A percentile compares a stretch with the other conserved stretches of the same genome.
phyloP scores from a whole-genome alignment of 1,140 invertebrate species.

The Drosophila subpulchrella region DNA sequence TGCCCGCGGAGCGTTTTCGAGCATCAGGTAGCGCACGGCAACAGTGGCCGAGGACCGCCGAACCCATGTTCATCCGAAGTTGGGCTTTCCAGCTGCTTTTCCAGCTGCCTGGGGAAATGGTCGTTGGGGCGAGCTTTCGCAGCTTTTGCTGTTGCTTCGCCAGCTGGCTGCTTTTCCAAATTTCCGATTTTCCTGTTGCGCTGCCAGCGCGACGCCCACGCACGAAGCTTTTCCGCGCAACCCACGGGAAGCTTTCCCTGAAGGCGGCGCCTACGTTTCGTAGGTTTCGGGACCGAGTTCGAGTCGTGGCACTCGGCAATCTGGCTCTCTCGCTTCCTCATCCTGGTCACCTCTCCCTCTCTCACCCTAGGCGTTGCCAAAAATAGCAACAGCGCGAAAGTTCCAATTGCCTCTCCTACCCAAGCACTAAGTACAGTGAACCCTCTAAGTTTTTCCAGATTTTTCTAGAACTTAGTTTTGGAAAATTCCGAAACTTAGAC shows the following conservation, averaged over 20 bases:
- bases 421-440: slow-evolving; percentile 3
- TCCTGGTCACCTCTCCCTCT: neutral
- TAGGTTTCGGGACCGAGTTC: neutral
- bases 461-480: neutral
- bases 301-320: neutral
- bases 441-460: neutral
- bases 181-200: slow-evolving; percentile 50
- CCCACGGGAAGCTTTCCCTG: slow-evolving; percentile 19
- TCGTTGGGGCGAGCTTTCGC: slow-evolving; percentile 30
- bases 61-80: neutral
- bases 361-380: slow-evolving; percentile 42
- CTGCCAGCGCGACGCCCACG: slow-evolving; percentile 56
- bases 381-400: slow-evolving; percentile 71
- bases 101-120: slow-evolving; percentile 63
- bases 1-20: slow-evolving; percentile 31
- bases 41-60: slow-evolving; percentile 3
- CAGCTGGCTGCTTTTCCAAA: slow-evolving; percentile 37
- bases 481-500: neutral
- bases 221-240: slow-evolving; percentile 30
- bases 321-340: neutral
- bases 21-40: slow-evolving; percentile 31
- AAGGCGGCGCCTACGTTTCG: slow-evolving; percentile 47
- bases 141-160: slow-evolving; percentile 63
- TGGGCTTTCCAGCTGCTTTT: slow-evolving; percentile 46
- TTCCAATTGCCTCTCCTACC: slow-evolving; percentile 36